Percentiles rank a stretch among this genome's conserved stretches.
phyloP scores from a whole-genome alignment of 53 echinoderm and acorn worm genomes.

The Luidia sarsii region DNA sequence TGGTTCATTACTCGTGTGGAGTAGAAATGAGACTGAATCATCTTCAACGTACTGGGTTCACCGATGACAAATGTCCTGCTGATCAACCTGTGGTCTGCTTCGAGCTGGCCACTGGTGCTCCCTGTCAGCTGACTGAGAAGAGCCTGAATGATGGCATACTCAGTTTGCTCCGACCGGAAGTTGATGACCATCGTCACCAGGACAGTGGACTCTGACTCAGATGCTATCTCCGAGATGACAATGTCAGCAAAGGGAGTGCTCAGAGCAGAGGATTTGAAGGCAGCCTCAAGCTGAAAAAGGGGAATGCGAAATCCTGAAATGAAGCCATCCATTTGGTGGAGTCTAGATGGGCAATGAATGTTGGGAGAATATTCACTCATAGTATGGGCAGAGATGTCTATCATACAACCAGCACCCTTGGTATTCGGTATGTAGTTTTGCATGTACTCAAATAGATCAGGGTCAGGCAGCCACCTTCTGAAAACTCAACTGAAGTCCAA shows the following conservation, averaged over 20 bases:
- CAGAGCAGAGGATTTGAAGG: conserved; percentile 4
- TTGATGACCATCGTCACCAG: conserved; percentile 45
- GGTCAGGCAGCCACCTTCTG: no score
- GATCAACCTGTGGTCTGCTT: conserved; percentile 41
- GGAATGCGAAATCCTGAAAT: no score
- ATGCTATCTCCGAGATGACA: conserved; percentile 1
- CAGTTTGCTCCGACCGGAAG: background rate
- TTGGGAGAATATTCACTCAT: no score
- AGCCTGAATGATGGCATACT: conserved; percentile 24
- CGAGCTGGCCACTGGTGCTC: conserved; percentile 32
- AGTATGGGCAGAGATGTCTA: no score
- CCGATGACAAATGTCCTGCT: conserved; percentile 48
- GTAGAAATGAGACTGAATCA: no score
- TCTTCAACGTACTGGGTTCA: conserved; percentile 63
- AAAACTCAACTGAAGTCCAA: no score
- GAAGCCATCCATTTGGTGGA: no score
- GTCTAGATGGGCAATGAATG: no score
- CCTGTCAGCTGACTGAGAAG: conserved; percentile 43
- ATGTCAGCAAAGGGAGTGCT: conserved; percentile 12
- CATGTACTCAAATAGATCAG: no score
- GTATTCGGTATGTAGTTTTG: no score
- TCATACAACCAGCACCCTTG: no score
- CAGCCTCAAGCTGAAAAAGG: conserved; percentile 30
- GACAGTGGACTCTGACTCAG: background rate
- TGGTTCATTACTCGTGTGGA: no score